A percentile compares a stretch with the other conserved stretches of the same genome.
Conservation (phyloP, 2,888 invertebrate genomes). For the Aporophyla lueneburgensis region DNA sequence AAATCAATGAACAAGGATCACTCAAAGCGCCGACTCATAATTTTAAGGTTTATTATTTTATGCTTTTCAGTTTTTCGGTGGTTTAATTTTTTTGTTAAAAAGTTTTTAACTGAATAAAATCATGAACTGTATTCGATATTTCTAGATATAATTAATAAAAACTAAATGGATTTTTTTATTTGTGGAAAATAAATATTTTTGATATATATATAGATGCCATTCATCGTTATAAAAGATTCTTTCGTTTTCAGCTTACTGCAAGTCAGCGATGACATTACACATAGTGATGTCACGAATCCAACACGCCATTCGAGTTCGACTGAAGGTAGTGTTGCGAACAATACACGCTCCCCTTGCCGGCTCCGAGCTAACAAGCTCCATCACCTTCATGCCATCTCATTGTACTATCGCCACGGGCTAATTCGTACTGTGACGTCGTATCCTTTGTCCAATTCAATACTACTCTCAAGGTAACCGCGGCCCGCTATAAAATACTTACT, state of each 20-base stretch:
- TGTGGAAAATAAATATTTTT: too few species aligned
- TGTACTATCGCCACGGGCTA: constrained; percentile 72
- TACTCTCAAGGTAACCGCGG: constrained; percentile 70
- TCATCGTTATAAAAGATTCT: background rate
- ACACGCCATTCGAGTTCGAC: constrained; percentile 24
- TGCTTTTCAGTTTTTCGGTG: too few species aligned
- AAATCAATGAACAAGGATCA: too few species aligned
- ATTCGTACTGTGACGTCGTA: constrained; percentile 72
- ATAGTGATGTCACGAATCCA: constrained; percentile 37
- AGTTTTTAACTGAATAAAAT: too few species aligned
- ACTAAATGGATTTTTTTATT: too few species aligned
- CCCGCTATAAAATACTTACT: constrained; percentile 61
- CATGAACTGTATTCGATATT: too few species aligned
- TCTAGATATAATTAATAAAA: too few species aligned
- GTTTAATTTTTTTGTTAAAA: too few species aligned
- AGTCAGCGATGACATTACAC: background rate
- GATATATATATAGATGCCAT: too few species aligned
- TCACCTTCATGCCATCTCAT: constrained; percentile 75
- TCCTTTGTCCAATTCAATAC: constrained; percentile 77
- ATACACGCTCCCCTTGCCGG: constrained; percentile 69
- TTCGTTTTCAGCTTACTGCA: constrained; percentile 1
- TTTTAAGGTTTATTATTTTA: too few species aligned
- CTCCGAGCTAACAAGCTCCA: constrained; percentile 65
- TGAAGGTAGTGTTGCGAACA: constrained; percentile 64
- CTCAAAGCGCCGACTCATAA: too few species aligned